phyloP scores from a whole-genome alignment of 2,888 invertebrate genomes.

The Melanotus villosus region DNA sequence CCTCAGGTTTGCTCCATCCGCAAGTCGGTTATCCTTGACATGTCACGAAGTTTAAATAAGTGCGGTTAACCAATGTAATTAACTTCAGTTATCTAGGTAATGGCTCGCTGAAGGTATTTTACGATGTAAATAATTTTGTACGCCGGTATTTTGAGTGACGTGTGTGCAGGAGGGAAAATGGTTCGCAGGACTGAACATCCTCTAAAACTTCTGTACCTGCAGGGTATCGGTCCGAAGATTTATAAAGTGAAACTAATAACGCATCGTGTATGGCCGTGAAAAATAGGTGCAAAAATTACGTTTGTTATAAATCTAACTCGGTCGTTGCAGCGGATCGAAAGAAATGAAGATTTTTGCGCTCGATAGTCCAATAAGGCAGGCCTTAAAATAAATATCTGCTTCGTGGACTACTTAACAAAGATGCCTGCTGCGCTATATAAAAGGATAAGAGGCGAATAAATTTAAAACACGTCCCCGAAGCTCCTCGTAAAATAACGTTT shows the following conservation, averaged over 20 bases:
- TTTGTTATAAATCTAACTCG: slow-evolving; percentile 20
- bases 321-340: slow-evolving; percentile 12
- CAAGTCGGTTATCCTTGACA: slow-evolving; percentile 21
- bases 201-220: neutral
- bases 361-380: slow-evolving; percentile 53
- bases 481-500: slow-evolving; percentile 43
- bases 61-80: slow-evolving; percentile 41
- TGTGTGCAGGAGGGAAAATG: neutral
- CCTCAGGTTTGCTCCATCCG: neutral
- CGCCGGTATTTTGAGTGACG: slow-evolving; percentile 6
- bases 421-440: slow-evolving; percentile 53
- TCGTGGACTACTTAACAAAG: slow-evolving; percentile 57
- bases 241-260: neutral
- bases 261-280: neutral
- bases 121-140: slow-evolving; percentile 20
- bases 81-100: slow-evolving; percentile 37
- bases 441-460: slow-evolving; percentile 50
- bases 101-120: slow-evolving; percentile 26
- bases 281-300: slow-evolving; percentile 5
- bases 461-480: slow-evolving; percentile 48
- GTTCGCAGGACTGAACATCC: neutral
- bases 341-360: slow-evolving; percentile 36
- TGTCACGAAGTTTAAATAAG: slow-evolving; percentile 36
- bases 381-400: slow-evolving; percentile 59
- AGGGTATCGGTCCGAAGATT: neutral